phyloP scores from a whole-genome alignment of 2,113 vertebrate genomes.

The Nymphicus hollandicus region DNA sequence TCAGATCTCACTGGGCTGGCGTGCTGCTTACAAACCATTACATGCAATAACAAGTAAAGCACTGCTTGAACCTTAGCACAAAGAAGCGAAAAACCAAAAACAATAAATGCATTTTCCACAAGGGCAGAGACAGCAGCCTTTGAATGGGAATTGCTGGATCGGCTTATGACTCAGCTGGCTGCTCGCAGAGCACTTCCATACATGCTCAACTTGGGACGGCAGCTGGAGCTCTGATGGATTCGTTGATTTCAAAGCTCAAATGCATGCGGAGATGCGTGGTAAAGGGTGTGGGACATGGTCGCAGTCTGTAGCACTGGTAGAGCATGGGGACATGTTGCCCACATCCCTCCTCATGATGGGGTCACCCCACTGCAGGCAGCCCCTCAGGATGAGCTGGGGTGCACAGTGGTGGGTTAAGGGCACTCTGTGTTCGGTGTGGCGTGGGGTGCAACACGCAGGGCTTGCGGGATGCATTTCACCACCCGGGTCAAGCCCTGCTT shows the following conservation, averaged over 20 bases:
- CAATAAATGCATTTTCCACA: constrained; percentile 43
- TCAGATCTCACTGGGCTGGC: neutral
- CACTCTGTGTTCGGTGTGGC: rapidly evolving
- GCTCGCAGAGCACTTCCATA: neutral
- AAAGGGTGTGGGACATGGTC: neutral
- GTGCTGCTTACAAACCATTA: neutral
- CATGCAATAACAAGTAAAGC: constrained; percentile 6
- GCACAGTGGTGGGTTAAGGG: rapidly evolving
- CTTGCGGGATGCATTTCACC: neutral
- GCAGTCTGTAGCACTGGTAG: neutral
- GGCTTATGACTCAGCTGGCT: constrained; percentile 40
- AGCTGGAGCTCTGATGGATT: neutral
- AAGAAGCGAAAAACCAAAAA: constrained; percentile 13
- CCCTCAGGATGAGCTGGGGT: rapidly evolving
- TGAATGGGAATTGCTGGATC: constrained; percentile 20
- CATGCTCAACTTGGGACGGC: neutral
- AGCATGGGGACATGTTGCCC: neutral
- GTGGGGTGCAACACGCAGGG: neutral
- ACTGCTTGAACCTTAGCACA: constrained; percentile 36
- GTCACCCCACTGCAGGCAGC: neutral
- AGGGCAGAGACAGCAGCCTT: constrained; percentile 25
- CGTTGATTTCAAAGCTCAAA: neutral
- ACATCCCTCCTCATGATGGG: rapidly evolving
- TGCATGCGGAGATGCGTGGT: rapidly evolving
- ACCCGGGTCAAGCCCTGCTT: neutral